These are phyloP conservation scores for Antennarius striatus DNA, from an alignment of 2,113 vertebrate genomes.

Conservation along the genomic window DNA sequence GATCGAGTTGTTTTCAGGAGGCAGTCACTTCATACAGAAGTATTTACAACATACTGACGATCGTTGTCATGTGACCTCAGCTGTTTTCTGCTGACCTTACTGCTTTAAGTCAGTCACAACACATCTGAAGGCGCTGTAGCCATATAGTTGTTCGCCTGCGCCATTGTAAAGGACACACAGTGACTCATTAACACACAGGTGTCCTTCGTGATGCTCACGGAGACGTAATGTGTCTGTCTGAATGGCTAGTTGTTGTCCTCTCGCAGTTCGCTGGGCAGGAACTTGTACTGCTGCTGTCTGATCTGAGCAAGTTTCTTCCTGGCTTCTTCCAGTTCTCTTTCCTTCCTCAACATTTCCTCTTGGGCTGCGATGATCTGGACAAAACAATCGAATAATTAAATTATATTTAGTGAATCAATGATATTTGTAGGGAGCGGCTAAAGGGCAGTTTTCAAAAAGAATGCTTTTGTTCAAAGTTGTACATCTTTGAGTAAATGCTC, in stretches of 20 bases:
- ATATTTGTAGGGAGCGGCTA: no score
- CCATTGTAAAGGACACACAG: slow-evolving; percentile 11
- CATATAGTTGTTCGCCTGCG: slow-evolving; percentile 23
- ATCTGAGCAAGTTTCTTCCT: slow-evolving; percentile 98
- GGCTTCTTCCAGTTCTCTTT: slow-evolving; percentile 95
- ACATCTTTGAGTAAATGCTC: no score
- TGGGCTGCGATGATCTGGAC: slow-evolving; percentile 96
- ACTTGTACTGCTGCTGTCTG: slow-evolving; percentile 99
- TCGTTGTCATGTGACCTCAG: slow-evolving; percentile 4
- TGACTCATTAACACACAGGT: slow-evolving; percentile 19
- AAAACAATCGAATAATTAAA: background rate
- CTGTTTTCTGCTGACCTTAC: slow-evolving; percentile 30
- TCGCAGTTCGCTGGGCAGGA: slow-evolving; percentile 93
- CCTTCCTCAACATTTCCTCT: slow-evolving; percentile 98
- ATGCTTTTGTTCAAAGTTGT: no score
- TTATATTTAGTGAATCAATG: background rate
- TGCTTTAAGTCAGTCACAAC: slow-evolving; percentile 19
- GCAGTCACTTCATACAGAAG: slow-evolving; percentile 55
- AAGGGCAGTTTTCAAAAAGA: no score
- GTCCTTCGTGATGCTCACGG: slow-evolving; percentile 4
- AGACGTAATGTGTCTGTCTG: background rate
- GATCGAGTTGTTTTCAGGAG: slow-evolving; percentile 46
- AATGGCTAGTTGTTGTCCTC: slow-evolving; percentile 87
- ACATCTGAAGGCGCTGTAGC: slow-evolving; percentile 22
- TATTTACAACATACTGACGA: slow-evolving; percentile 31